Base-by-base conservation (phyloP, 2,888 invertebrate genomes). In the Athalia cordata region DNA sequence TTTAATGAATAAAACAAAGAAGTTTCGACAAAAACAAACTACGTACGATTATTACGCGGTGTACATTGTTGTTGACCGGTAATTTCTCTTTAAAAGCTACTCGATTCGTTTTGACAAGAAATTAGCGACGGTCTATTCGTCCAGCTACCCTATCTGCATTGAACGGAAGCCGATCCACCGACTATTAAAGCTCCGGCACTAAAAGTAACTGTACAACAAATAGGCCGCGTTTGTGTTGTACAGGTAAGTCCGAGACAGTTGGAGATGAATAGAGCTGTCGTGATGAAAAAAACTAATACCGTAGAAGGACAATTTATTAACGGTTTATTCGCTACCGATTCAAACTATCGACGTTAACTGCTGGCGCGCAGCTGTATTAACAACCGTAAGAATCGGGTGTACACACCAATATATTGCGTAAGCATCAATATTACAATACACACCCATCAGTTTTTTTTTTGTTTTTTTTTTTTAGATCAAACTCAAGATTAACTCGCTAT, bases 301-400 rank as follows among this genome's bases (percentile, higher is more conserved):
- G 78, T 78, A 78, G 59, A 76, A 65, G 78, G 75, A 67, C 76
- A 55, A 78, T 67, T 78, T 78, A 78, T 76, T 76, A 76, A 76
- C 78, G 78, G 76, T 78, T 78, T 72, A 78, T 81, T 82, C 61
- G 75, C 75, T 29, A 62, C 75, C 75, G 75, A 75, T 75, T 62
- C 75, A 64, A 62, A 11, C 45, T 9, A 62, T 57, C 62, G 8
- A 43, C 13, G 52, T 62, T 45, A 75, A 29, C 29, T 2, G 29
- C 29, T 29, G 11, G 43, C 11, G 6, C 8, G 50, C 1, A 9
- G 43, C 72, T 43, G 45, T 57, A 4, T 61, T 13, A 1, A 8
- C 15, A 11, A 29, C 5, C 8, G 62, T 11, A 67, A 49, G 9
- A 67, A 67, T 67, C 72, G 47, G 45, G 55, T 55, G 55, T 55